Base-by-base conservation (phyloP, 2,888 invertebrate genomes). In the Drosophila tanythrix region DNA sequence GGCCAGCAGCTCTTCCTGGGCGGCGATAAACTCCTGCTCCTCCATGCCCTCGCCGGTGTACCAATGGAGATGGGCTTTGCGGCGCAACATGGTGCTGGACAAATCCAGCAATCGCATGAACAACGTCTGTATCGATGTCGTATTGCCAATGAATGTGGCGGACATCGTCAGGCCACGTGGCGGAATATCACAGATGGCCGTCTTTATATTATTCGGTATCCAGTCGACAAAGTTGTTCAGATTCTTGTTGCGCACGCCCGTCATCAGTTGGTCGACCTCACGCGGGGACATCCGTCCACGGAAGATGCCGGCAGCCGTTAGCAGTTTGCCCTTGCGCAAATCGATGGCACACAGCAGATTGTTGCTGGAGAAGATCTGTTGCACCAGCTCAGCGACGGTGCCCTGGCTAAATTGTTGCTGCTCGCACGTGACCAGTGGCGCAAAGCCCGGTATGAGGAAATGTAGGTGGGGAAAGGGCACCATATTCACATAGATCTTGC, bases 11-110 rank as follows among this genome's bases (percentile, higher is more conserved):
- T 96, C 97, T 84, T 96, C 95, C 91, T 97, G 96, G 0, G 97
- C 97, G 89, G 97, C 97, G 0, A 96, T 96, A 92, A 97, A 97
- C 92, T 97, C 97, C 95, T 96, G 95, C 92, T 97, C 97, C 91
- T 97, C 97, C 97, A 97, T 97, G 31, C 97, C 97, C 92, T 97
- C 97, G 15, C 97, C 97, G 0, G 96, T 96, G 93, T 97, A 97
- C 97, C 96, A 97, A 93, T 97, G 97, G 31, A 97, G 94, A 94
- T 97, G 97, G 51, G 97, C 97, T 92, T 94, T 96, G 73, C 97
- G 95, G 63, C 96, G 94, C 93, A 97, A 96, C 97, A 98, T 97
- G 68, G 96, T 96, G 0, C 95, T 95, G 92, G 96, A 97, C 89
- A 96, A 96, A 83, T 97, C 96, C 0, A 95, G 95, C 75, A 97